A percentile compares a stretch with the other conserved stretches of the same genome.
Conservation (phyloP, 2,797 vertebrate species). For the Xenops minutus region DNA sequence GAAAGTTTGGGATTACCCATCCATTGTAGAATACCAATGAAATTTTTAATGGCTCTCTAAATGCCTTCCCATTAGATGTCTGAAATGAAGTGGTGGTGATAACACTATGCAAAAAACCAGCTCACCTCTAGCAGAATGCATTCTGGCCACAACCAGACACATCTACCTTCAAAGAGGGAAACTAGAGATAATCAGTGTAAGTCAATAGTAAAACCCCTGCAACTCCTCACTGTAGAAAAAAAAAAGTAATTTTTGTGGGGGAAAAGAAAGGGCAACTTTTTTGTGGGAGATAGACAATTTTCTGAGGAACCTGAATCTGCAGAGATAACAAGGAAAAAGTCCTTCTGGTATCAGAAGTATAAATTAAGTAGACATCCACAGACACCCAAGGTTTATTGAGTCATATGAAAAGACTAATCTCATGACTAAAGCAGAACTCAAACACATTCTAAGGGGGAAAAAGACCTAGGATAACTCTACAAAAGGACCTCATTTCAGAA, state of each 20-base stretch:
- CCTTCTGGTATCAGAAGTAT: background rate
- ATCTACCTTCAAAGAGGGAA: background rate
- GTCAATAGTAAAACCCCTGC: background rate
- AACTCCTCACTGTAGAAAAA: background rate
- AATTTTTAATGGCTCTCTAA: background rate
- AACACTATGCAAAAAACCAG: background rate
- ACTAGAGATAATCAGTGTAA: background rate
- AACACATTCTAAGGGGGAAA: background rate
- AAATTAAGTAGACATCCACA: background rate
- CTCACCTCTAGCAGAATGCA: background rate
- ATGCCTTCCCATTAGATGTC: background rate
- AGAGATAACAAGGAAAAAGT: background rate
- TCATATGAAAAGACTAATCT: background rate
- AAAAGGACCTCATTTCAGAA: background rate
- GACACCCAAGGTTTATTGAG: background rate
- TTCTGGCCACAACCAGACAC: background rate
- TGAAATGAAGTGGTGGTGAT: background rate
- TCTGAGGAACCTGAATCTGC: background rate
- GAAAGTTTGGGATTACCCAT: background rate
- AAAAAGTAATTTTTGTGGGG: background rate
- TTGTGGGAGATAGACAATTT: background rate
- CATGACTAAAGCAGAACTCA: background rate
- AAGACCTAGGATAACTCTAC: background rate
- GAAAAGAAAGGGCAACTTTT: background rate
- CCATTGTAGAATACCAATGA: accelerated